Percentiles rank a stretch among this genome's conserved stretches.
Conservation (phyloP, 2,113 vertebrate genomes). For the Psophia crepitans region DNA sequence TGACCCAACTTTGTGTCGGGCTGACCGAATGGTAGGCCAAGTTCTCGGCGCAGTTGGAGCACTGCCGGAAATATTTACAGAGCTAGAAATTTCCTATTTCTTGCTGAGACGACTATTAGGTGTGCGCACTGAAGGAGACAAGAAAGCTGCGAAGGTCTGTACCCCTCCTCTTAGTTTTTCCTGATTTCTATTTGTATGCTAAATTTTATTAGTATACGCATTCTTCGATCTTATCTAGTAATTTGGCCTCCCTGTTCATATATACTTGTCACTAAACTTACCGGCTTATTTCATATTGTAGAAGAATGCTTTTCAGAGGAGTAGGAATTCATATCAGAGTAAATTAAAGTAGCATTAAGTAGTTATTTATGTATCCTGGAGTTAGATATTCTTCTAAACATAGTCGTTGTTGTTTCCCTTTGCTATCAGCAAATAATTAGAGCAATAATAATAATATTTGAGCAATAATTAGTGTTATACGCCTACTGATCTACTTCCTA, state of each 20-base stretch:
- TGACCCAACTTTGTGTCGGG: conserved; percentile 94
- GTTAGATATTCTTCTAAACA: background rate
- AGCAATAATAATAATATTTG: no score
- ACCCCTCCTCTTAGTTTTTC: background rate
- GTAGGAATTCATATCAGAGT: background rate
- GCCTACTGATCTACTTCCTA: background rate
- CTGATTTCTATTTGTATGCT: background rate
- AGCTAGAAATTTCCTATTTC: conserved; percentile 97
- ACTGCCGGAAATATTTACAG: conserved; percentile 96
- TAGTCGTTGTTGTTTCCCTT: background rate
- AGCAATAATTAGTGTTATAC: background rate
- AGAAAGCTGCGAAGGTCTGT: conserved; percentile 95
- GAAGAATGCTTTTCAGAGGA: background rate
- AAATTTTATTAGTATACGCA: background rate
- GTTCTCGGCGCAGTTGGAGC: conserved; percentile 95
- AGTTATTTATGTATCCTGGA: background rate
- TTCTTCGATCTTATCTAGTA: background rate
- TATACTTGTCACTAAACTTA: background rate
- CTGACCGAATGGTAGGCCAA: conserved; percentile 97
- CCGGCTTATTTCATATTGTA: background rate
- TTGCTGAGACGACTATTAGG: conserved; percentile 90
- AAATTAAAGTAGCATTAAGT: background rate
- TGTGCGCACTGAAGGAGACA: conserved; percentile 96
- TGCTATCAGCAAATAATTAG: no score
- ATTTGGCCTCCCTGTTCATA: background rate